These are phyloP conservation scores for Leptosomus discolor DNA, from an alignment of 2,113 vertebrate genomes.

Conservation along the genomic window DNA sequence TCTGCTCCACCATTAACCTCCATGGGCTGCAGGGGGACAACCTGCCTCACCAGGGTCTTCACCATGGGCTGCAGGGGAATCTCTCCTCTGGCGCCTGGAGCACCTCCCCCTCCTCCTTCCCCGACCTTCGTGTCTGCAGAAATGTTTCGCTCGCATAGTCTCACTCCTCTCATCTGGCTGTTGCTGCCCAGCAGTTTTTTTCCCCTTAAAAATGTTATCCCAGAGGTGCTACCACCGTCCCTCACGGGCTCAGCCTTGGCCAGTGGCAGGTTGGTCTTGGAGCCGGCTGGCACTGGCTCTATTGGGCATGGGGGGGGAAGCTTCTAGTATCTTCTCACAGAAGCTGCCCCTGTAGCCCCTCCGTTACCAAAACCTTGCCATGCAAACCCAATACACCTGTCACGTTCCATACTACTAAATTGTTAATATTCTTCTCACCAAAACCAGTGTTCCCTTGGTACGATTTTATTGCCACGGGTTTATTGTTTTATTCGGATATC, in stretches of 20 bases:
- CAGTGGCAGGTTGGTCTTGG: background rate
- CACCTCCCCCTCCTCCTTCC: background rate
- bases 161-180: background rate
- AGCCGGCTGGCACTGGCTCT: background rate
- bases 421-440: background rate
- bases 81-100: background rate
- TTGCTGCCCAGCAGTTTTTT: too few relatives aligned
- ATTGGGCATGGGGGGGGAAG: background rate
- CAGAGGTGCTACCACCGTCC: background rate
- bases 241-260: too few relatives aligned
- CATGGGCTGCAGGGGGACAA: too few relatives aligned
- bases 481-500: background rate
- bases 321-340: background rate
- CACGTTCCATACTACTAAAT: background rate
- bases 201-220: background rate
- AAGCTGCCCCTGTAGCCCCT: background rate
- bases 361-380: background rate
- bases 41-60: too few relatives aligned
- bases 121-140: background rate
- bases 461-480: background rate
- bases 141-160: background rate
- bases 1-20: too few relatives aligned
- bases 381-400: background rate
- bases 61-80: background rate
- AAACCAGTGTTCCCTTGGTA: accelerated